Conservation (phyloP, 2,888 invertebrate genomes). For the Seira musarum region DNA sequence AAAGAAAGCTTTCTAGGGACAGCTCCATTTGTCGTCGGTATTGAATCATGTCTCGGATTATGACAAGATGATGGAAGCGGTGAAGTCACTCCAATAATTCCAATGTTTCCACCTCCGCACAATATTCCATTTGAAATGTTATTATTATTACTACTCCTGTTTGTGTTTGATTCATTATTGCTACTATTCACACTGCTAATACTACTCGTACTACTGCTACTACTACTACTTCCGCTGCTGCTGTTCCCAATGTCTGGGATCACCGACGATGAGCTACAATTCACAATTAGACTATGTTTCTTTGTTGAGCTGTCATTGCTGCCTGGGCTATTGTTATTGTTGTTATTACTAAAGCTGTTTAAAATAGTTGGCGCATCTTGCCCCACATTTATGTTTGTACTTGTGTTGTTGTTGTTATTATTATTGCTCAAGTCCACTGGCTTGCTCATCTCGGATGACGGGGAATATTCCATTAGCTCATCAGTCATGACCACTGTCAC, state of each 20-base stretch:
- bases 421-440: constrained; percentile 70
- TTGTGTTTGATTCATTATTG: neutral
- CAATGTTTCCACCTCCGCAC: constrained; percentile 36
- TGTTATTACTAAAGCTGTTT: constrained; percentile 39
- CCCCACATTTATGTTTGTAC: constrained; percentile 48
- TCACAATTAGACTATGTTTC: constrained; percentile 31
- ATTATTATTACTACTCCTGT: constrained; percentile 30
- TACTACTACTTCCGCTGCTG: constrained; percentile 31
- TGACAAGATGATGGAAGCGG: constrained; percentile 29
- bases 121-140: constrained; percentile 39
- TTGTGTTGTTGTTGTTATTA: constrained; percentile 65
- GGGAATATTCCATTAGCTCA: constrained; percentile 67
- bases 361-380: constrained; percentile 33
- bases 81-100: constrained; percentile 41
- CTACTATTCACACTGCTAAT: constrained; percentile 18
- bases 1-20: constrained; percentile 81
- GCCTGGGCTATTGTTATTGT: constrained; percentile 34
- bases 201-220: constrained; percentile 32
- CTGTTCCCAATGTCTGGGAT: neutral
- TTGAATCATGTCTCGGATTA: constrained; percentile 1
- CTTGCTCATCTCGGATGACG: constrained; percentile 63
- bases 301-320: constrained; percentile 41
- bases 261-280: constrained; percentile 18
- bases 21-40: constrained; percentile 27
- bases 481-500: constrained; percentile 54